A percentile compares a stretch with the other conserved stretches of the same genome.
Evolutionary conservation across 2,113 vertebrate genomes (phyloP).

Genomic region (Chionodraco myersi): DNA sequence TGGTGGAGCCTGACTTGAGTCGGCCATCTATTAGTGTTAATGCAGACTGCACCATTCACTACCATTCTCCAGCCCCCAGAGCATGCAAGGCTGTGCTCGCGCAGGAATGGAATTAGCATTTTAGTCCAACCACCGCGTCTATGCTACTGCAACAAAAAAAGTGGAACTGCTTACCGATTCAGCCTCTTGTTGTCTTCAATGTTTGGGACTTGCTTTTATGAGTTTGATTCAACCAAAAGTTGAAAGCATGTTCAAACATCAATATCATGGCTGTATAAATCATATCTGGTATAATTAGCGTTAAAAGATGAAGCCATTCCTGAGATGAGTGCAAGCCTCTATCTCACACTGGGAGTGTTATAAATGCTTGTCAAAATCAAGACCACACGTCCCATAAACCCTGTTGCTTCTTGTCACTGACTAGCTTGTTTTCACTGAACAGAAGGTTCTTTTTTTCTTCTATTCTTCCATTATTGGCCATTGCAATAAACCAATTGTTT

Average conservation of each 20-base stretch:
- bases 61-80: constrained; percentile 53
- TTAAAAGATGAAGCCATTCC: constrained; percentile 47
- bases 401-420: constrained; percentile 10
- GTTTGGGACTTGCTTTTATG: constrained; percentile 1
- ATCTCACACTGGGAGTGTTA: constrained; percentile 37
- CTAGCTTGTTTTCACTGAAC: not conserved
- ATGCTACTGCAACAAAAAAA: constrained; percentile 8
- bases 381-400: constrained; percentile 42
- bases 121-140: constrained; percentile 14
- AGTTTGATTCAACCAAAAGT: constrained; percentile 32
- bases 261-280: constrained; percentile 39
- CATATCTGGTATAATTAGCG: constrained; percentile 50
- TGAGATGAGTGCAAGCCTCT: constrained; percentile 32
- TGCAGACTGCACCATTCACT: constrained; percentile 60
- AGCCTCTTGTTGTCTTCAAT: constrained; percentile 15
- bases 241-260: constrained; percentile 35
- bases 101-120: constrained; percentile 55
- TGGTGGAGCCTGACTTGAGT: constrained; percentile 38
- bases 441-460: not conserved
- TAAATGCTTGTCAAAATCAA: constrained; percentile 41
- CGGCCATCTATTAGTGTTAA: constrained; percentile 65
- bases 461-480: not conserved
- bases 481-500: not conserved
- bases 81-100: constrained; percentile 30
- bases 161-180: not conserved